Evolutionary conservation across 2,888 invertebrate genomes (phyloP).

Genomic region (Emesis furor): DNA sequence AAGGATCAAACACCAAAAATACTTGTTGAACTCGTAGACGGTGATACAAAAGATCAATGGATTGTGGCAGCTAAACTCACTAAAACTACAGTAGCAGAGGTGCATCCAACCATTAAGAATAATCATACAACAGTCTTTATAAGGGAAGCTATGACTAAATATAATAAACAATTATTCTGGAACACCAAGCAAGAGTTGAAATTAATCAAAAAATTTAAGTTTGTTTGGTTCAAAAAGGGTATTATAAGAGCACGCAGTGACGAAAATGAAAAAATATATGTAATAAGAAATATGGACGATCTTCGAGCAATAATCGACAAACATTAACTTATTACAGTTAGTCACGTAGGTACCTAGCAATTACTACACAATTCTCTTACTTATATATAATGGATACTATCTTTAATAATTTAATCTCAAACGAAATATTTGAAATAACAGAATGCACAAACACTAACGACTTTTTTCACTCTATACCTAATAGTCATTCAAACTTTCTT

Average conservation of each 20-base stretch:
- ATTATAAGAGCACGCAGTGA: conserved; percentile 38
- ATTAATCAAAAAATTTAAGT: conserved; percentile 35
- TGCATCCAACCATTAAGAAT: conserved; percentile 19
- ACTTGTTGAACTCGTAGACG: conserved; percentile 33
- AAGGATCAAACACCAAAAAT: conserved; percentile 26
- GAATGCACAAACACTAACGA: background rate
- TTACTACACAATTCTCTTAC: background rate
- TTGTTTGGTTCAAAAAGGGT: conserved; percentile 53
- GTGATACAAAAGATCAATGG: conserved; percentile 37
- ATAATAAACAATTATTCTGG: conserved; percentile 42
- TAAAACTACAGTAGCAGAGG: conserved; percentile 35
- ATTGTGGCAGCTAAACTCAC: conserved; percentile 37
- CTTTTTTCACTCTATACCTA: background rate
- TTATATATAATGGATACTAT: background rate
- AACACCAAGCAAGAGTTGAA: conserved; percentile 41
- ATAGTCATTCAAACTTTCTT: conserved; percentile 19
- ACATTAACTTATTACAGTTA: background rate
- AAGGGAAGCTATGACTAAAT: conserved; percentile 43
- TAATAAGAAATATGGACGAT: conserved; percentile 31
- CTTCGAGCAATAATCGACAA: background rate
- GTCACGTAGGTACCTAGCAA: background rate
- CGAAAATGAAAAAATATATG: conserved; percentile 23
- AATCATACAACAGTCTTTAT: conserved; percentile 31
- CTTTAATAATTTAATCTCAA: background rate
- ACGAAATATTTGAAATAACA: background rate